These are phyloP conservation scores for Drosophila sordidapex DNA, from an alignment of 2,888 invertebrate genomes.

Conservation along the genomic window DNA sequence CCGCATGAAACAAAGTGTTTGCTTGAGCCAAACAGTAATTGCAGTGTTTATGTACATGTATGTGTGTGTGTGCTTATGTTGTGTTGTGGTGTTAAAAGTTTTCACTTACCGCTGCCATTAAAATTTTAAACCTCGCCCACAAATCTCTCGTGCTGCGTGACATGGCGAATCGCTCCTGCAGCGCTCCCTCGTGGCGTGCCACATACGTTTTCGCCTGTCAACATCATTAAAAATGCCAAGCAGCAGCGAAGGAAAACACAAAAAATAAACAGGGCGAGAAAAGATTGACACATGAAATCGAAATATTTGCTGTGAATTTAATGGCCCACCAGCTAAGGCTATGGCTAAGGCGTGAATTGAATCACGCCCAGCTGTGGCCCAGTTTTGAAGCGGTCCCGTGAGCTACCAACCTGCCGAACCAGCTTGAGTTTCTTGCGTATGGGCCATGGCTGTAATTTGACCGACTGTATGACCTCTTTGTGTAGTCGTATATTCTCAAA, in stretches of 20 bases:
- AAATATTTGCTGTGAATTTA: slow-evolving; percentile 68
- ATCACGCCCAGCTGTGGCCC: slow-evolving; percentile 50
- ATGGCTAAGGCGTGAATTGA: slow-evolving; percentile 56
- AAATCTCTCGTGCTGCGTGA: slow-evolving; percentile 94
- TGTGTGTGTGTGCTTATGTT: slow-evolving; percentile 9
- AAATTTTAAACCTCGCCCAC: slow-evolving; percentile 92
- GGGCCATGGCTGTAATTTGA: slow-evolving; percentile 93
- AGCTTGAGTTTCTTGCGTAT: slow-evolving; percentile 93
- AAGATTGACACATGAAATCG: slow-evolving; percentile 68
- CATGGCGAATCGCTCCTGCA: slow-evolving; percentile 95
- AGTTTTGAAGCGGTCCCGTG: not conserved
- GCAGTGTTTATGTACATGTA: slow-evolving; percentile 8
- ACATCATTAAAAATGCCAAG: slow-evolving; percentile 66
- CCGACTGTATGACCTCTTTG: slow-evolving; percentile 95
- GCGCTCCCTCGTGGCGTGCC: slow-evolving; percentile 94
- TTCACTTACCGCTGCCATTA: slow-evolving; percentile 90
- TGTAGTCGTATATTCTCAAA: slow-evolving; percentile 95
- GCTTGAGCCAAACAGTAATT: slow-evolving; percentile 22
- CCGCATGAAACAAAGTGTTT: slow-evolving; percentile 7
- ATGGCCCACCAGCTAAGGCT: slow-evolving; percentile 37
- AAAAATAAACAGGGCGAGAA: slow-evolving; percentile 34
- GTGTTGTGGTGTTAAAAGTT: slow-evolving; percentile 41
- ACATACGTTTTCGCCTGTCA: slow-evolving; percentile 93
- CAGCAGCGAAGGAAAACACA: slow-evolving; percentile 9
- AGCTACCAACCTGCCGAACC: slow-evolving; percentile 87